A percentile compares a stretch with the other conserved stretches of the same genome.
Conservation (phyloP, 2,888 invertebrate genomes). For the Miltochrista miniata region DNA sequence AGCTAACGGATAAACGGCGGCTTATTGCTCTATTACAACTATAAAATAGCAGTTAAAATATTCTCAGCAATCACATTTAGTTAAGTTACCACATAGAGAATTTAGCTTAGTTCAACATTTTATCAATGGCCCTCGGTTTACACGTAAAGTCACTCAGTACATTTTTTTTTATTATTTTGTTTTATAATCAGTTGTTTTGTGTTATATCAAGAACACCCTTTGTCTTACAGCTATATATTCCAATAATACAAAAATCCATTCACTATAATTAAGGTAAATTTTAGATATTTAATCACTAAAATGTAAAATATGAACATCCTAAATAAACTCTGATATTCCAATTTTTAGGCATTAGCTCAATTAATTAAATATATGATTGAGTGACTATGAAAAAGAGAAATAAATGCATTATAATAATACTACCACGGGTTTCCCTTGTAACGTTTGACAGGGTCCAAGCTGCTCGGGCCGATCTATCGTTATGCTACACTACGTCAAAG, state of each 20-base stretch:
- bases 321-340: slow-evolving; percentile 84
- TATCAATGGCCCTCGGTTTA: slow-evolving; percentile 83
- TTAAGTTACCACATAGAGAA: slow-evolving; percentile 81
- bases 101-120: slow-evolving; percentile 82
- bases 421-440: slow-evolving; percentile 74
- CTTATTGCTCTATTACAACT: slow-evolving; percentile 74
- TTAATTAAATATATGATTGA: slow-evolving; percentile 81
- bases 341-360: slow-evolving; percentile 82
- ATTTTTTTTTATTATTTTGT: slow-evolving; percentile 76
- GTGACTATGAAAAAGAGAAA: slow-evolving; percentile 82
- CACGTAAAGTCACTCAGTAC: slow-evolving; percentile 84
- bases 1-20: slow-evolving; percentile 55
- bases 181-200: slow-evolving; percentile 77
- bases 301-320: slow-evolving; percentile 84
- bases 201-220: slow-evolving; percentile 80
- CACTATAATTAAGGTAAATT: slow-evolving; percentile 83
- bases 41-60: slow-evolving; percentile 80
- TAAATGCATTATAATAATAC: slow-evolving; percentile 83
- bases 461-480: slow-evolving; percentile 70
- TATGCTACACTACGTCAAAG: slow-evolving; percentile 71
- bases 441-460: slow-evolving; percentile 72
- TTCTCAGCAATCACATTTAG: slow-evolving; percentile 81
- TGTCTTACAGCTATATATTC: slow-evolving; percentile 81
- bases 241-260: slow-evolving; percentile 84
- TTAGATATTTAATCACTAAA: slow-evolving; percentile 83